phyloP scores from a whole-genome alignment of 1,140 invertebrate genomes.

The Bombus soroeensis region DNA sequence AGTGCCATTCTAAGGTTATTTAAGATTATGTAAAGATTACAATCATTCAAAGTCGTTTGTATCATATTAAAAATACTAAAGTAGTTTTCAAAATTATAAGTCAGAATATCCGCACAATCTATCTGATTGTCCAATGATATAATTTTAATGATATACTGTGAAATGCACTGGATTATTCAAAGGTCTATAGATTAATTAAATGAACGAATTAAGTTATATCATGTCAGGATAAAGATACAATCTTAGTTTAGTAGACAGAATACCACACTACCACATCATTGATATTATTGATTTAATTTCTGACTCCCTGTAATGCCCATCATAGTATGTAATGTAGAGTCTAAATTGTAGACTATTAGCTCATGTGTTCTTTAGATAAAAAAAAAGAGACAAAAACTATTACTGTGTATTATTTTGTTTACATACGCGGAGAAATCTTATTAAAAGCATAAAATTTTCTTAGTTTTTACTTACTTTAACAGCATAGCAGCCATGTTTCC shows the following conservation, averaged over 20 bases:
- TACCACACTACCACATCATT: not conserved
- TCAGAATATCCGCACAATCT: not conserved
- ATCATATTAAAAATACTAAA: not conserved
- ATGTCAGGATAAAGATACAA: not conserved
- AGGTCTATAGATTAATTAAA: not conserved
- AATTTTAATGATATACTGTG: no score
- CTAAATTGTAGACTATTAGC: no score
- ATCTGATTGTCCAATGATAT: no score
- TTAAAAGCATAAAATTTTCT: not conserved
- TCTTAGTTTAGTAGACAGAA: not conserved
- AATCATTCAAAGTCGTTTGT: no score
- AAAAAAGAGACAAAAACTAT: not conserved
- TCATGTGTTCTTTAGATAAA: no score
- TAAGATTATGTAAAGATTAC: not conserved
- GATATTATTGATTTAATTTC: slow-evolving; percentile 17
- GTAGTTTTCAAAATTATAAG: not conserved
- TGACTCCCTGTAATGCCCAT: not conserved
- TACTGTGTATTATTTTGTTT: not conserved
- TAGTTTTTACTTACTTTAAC: slow-evolving; percentile 72
- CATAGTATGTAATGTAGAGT: no score
- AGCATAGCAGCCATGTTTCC: slow-evolving; percentile 75
- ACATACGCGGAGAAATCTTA: no score
- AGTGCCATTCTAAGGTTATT: not conserved
- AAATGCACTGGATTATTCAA: not conserved
- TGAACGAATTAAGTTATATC: not conserved